phyloP scores from a whole-genome alignment of 2,888 invertebrate species.

The Phortica okadai region DNA sequence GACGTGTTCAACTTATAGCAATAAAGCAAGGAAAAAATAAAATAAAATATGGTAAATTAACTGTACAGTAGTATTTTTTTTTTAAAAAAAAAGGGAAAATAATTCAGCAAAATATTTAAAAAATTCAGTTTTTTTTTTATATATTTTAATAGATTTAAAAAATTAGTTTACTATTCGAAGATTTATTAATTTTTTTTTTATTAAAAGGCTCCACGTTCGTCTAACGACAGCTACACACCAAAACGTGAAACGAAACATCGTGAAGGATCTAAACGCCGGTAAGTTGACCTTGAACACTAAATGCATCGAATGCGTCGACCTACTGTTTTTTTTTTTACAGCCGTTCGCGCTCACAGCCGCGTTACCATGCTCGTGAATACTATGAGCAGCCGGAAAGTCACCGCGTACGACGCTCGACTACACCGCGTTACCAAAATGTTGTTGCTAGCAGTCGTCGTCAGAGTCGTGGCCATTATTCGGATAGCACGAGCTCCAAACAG shows the following conservation, averaged over 20 bases:
- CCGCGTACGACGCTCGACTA: neutral
- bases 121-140: no score
- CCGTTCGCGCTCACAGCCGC: neutral
- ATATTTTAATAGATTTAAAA: no score
- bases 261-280: slow-evolving; percentile 16
- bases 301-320: neutral
- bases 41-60: no score
- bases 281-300: slow-evolving; percentile 2
- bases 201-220: slow-evolving; percentile 13
- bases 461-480: neutral
- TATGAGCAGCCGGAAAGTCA: neutral
- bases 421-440: neutral
- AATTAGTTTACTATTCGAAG: no score
- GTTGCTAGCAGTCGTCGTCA: neutral
- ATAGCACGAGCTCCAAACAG: neutral
- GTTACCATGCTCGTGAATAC: slow-evolving; percentile 1
- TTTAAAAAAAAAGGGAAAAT: no score
- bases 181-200: neutral
- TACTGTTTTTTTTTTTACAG: slow-evolving; percentile 5
- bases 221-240: neutral
- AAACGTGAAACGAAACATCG: neutral
- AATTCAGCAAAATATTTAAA: no score
- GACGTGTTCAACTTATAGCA: no score
- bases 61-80: no score
- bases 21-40: no score